phyloP scores from a whole-genome alignment of 2,113 vertebrate species.

The Callipepla squamata region DNA sequence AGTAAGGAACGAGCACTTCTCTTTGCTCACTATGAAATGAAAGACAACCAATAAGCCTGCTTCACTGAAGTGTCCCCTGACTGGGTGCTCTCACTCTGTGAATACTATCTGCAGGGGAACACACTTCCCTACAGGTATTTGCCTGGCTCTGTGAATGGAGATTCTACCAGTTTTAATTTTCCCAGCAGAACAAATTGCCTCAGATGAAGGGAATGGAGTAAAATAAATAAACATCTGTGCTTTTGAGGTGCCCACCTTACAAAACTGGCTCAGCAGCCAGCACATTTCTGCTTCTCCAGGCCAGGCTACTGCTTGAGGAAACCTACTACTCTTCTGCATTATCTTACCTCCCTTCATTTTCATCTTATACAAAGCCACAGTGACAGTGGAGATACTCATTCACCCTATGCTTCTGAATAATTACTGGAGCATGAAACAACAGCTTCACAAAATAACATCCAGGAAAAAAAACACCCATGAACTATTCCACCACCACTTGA shows the following conservation, averaged over 20 bases:
- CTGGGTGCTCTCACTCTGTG: conserved; percentile 18
- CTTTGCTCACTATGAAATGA: conserved; percentile 46
- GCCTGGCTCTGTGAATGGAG: conserved; percentile 3
- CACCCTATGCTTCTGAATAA: conserved; percentile 47
- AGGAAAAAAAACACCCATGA: not conserved
- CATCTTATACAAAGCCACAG: conserved; percentile 43
- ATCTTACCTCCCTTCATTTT: conserved; percentile 49
- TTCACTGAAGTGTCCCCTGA: conserved; percentile 49
- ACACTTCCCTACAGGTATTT: conserved; percentile 48
- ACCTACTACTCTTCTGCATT: conserved; percentile 8
- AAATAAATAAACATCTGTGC: not conserved
- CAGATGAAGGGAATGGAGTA: conserved; percentile 2
- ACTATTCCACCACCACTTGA: not conserved
- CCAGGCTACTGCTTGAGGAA: not conserved
- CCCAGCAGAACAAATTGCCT: not conserved
- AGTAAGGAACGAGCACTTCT: conserved; percentile 37
- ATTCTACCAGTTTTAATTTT: not conserved
- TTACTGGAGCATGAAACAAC: conserved; percentile 30
- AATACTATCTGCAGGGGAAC: conserved; percentile 54
- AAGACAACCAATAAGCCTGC: not conserved
- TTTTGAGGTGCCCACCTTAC: not conserved
- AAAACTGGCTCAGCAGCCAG: not conserved
- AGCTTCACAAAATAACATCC: conserved; percentile 22
- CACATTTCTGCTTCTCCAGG: not conserved
- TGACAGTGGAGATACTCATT: conserved; percentile 21